These are phyloP conservation scores for Myzus persicae DNA, from an alignment of 1,140 invertebrate genomes.

Conservation along the genomic window DNA sequence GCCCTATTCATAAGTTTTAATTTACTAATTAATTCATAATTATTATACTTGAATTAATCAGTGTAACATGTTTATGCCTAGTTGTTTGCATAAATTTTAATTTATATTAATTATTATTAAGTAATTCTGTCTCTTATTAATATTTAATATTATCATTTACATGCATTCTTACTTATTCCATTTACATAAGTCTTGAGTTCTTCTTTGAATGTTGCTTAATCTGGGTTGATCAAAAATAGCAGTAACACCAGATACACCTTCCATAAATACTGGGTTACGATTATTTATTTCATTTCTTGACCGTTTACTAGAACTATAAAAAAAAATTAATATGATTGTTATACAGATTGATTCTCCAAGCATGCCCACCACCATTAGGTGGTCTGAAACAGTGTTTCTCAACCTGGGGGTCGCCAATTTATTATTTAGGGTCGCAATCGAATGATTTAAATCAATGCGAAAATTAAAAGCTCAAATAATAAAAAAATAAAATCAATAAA, in stretches of 20 bases:
- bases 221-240: conserved; percentile 71
- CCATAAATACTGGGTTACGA: conserved; percentile 79
- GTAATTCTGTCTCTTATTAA: not conserved
- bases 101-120: not conserved
- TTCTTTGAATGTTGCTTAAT: conserved; percentile 75
- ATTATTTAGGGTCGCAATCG: too few relatives aligned
- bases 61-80: not conserved
- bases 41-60: not conserved
- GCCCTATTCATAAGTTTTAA: not conserved
- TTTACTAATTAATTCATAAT: not conserved
- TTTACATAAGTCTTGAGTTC: conserved; percentile 81
- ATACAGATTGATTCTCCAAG: not conserved
- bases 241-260: conserved; percentile 78
- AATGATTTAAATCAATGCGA: too few relatives aligned
- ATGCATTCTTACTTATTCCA: conserved; percentile 70
- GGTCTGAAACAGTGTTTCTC: too few relatives aligned
- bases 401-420: too few relatives aligned
- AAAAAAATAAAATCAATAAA: too few relatives aligned
- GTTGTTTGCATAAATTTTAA: too few relatives aligned
- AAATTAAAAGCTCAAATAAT: too few relatives aligned
- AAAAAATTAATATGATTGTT: not conserved
- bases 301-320: conserved; percentile 63
- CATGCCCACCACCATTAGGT: not conserved
- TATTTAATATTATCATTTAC: not conserved
- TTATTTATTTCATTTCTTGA: conserved; percentile 66